Conservation (phyloP, 1,140 invertebrate genomes). For the Pseudomyrmex gracilis region DNA sequence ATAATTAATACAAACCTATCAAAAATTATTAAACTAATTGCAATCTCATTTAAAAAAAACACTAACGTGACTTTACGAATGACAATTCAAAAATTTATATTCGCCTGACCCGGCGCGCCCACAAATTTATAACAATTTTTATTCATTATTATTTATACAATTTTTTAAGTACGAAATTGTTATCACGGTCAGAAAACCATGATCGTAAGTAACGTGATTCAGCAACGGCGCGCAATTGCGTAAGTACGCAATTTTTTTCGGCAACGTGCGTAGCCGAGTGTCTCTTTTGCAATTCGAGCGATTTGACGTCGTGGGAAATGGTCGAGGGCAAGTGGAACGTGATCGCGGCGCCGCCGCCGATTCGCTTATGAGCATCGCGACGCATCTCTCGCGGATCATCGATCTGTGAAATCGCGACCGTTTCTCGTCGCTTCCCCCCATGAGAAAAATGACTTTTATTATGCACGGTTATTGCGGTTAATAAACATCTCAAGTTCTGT, state of each 20-base stretch:
- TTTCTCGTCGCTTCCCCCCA: neutral
- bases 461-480: conserved; percentile 57
- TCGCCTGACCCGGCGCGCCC: neutral
- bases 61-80: neutral
- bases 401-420: conserved; percentile 51
- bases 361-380: conserved; percentile 36
- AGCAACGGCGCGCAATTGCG: conserved; percentile 13
- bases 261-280: neutral
- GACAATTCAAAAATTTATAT: neutral
- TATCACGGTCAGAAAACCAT: neutral
- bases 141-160: too few relatives aligned
- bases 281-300: neutral
- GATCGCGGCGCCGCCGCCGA: neutral
- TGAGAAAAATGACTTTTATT: conserved; percentile 48
- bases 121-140: neutral
- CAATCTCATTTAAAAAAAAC: neutral
- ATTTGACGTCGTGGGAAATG: conserved; percentile 49
- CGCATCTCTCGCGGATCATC: conserved; percentile 48
- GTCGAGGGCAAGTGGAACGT: conserved; percentile 46
- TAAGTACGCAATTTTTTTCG: conserved; percentile 27
- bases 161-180: conserved; percentile 9
- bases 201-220: neutral
- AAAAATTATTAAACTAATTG: neutral
- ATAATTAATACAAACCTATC: too few relatives aligned
- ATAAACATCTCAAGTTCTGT: conserved; percentile 50